Evolutionary conservation across 2,113 vertebrate species (phyloP).

Genomic region (Silurus glanis): DNA sequence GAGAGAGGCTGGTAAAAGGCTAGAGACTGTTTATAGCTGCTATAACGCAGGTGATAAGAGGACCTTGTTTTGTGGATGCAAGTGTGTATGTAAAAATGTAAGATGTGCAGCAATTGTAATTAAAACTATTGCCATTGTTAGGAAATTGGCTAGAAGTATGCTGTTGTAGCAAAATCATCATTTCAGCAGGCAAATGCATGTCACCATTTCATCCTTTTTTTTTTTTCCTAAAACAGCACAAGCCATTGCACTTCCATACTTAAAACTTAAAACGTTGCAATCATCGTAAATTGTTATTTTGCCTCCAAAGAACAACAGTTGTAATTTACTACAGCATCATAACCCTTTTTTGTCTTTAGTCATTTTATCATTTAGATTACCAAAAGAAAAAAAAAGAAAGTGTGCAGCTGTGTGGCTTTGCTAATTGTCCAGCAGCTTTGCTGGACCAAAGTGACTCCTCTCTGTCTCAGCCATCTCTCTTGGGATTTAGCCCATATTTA

Average conservation of each 20-base stretch:
- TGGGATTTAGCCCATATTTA: neutral
- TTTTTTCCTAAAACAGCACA: neutral
- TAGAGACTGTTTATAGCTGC: neutral
- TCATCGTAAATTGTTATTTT: neutral
- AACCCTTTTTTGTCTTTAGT: neutral
- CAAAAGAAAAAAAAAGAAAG: neutral
- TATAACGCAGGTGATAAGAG: neutral
- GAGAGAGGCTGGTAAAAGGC: neutral
- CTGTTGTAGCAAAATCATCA: neutral
- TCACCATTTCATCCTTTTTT: neutral
- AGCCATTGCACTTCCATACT: neutral
- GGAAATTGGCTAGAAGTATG: neutral
- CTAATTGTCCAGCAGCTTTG: neutral
- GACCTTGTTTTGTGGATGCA: neutral
- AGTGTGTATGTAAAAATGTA: neutral
- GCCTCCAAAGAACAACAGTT: neutral
- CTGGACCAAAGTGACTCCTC: neutral
- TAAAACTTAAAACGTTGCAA: neutral
- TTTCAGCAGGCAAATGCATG: neutral
- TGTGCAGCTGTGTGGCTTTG: neutral
- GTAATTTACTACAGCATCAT: neutral
- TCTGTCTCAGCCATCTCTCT: neutral
- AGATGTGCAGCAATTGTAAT: neutral
- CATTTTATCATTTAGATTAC: too few relatives aligned
- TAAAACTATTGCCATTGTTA: neutral